A percentile compares a stretch with the other conserved stretches of the same genome.
These are phyloP conservation scores for Falco rusticolus DNA, from an alignment of 2,797 vertebrate species.

Conservation along the genomic window DNA sequence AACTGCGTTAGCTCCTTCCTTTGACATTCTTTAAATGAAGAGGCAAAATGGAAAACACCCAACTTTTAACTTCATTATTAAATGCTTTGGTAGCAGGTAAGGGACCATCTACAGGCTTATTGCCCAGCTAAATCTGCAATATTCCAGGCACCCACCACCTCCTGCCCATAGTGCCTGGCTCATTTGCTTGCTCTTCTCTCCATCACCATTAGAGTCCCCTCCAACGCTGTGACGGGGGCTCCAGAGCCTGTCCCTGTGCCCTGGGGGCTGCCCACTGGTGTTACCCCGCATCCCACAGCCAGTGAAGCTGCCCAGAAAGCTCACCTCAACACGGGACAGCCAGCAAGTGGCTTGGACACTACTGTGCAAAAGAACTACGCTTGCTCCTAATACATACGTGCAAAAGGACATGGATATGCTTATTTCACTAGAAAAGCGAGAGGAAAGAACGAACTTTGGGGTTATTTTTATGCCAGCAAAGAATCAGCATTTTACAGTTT, in stretches of 20 bases:
- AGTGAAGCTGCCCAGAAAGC: not conserved
- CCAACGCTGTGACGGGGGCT: not conserved
- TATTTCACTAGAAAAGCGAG: not conserved
- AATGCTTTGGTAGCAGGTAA: not conserved
- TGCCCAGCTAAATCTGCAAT: not conserved
- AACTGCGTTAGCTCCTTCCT: not conserved
- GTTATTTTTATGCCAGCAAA: not conserved
- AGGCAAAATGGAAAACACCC: not conserved
- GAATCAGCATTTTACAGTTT: not conserved
- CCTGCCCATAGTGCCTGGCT: not conserved
- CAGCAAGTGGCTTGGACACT: fast-evolving
- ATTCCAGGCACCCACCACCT: not conserved
- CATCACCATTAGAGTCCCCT: fast-evolving
- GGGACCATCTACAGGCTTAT: not conserved
- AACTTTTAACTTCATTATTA: not conserved
- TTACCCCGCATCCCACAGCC: not conserved
- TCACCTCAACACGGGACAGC: fast-evolving
- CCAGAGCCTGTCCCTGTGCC: not conserved
- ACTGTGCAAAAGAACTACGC: fast-evolving
- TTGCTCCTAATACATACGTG: not conserved
- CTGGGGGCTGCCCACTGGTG: not conserved
- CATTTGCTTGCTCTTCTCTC: not conserved
- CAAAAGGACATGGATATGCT: not conserved
- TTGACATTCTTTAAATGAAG: not conserved
- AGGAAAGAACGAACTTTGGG: not conserved